Evolutionary conservation across 2,888 invertebrate genomes (phyloP), one percentile per base, ranked within the genome.

Genomic region (Gymnoscelis rufifasciata): DNA sequence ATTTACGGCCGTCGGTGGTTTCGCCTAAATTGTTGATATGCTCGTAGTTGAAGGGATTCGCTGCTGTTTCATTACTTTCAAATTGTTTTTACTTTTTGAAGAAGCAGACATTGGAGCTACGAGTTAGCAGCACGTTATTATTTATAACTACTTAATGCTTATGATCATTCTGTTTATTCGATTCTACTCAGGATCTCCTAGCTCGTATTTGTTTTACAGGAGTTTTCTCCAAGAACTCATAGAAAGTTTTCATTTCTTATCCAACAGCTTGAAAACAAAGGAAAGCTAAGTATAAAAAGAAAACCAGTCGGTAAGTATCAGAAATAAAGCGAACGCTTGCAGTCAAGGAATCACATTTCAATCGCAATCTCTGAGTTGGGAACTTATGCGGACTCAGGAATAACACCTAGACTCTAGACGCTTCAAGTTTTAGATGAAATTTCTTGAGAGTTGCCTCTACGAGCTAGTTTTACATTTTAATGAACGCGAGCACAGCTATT

Each of bases 331-430:
- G 41, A 42, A 28, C 29, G 31, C 33, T 48, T 38, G 41, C 30
- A 54, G 51, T 52, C 54, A 54, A 42, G 47, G 50, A 47, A 52
- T 52, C 47, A 52, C 51, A 52, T 54, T 54, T 56, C 48, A 52
- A 54, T 54, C 44, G 52, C 41, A 54, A 51, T 56, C 51, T 48
- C 24, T 2, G 38, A 39, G 54, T 54, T 48, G 40, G 28, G 30
- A 54, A 56, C 54, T 52, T 54, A 54, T 48, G 52, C 52, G 48
- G 51, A 48, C 54, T 52, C 39, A 37, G 47, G 36, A 56, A 56
- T 56, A 56, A 51, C 54, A 56, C 52, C 52, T 51, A 45, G n/a
- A 14, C 14, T n/a, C 31, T 6, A 8, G 54, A 49, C 53, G 46
- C 47, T 52, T 50, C 49, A 44, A 50, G 50, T 47, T 52, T 43